These are phyloP conservation scores for Triplophysa dalaica DNA, from an alignment of 2,113 vertebrate genomes.

Conservation along the genomic window DNA sequence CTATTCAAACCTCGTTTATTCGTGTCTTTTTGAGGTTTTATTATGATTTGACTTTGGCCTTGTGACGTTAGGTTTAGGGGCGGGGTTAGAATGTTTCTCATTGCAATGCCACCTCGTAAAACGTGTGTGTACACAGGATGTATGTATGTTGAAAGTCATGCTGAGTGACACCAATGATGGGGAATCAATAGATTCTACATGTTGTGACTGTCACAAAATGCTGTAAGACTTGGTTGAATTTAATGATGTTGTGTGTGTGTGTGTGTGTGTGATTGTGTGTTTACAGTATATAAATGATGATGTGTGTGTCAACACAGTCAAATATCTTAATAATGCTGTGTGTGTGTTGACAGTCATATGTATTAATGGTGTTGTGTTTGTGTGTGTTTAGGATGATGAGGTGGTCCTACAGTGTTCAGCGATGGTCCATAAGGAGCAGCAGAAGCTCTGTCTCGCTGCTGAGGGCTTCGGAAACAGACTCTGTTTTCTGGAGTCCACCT, in stretches of 20 bases:
- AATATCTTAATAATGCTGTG: background rate
- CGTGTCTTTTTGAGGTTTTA: no score
- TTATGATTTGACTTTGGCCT: no score
- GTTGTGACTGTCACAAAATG: no score
- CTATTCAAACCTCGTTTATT: no score
- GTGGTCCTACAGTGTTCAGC: conserved; percentile 94
- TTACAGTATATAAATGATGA: background rate
- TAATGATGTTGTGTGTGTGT: background rate
- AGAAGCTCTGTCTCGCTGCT: conserved; percentile 92
- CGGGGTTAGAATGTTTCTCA: no score
- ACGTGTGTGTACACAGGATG: no score
- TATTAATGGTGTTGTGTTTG: background rate
- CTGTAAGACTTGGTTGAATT: no score
- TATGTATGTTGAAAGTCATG: no score
- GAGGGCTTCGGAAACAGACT: conserved; percentile 97
- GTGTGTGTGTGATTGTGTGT: conserved; percentile 7
- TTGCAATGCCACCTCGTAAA: no score
- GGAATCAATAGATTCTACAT: no score
- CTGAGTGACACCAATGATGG: no score
- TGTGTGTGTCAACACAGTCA: background rate
- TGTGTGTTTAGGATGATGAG: conserved; percentile 83
- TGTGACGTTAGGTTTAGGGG: no score
- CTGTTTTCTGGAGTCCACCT: conserved; percentile 95
- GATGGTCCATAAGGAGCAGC: conserved; percentile 90
- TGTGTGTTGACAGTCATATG: background rate